Base-by-base conservation (phyloP, 2,113 vertebrate species). In the Struthidea cinerea region DNA sequence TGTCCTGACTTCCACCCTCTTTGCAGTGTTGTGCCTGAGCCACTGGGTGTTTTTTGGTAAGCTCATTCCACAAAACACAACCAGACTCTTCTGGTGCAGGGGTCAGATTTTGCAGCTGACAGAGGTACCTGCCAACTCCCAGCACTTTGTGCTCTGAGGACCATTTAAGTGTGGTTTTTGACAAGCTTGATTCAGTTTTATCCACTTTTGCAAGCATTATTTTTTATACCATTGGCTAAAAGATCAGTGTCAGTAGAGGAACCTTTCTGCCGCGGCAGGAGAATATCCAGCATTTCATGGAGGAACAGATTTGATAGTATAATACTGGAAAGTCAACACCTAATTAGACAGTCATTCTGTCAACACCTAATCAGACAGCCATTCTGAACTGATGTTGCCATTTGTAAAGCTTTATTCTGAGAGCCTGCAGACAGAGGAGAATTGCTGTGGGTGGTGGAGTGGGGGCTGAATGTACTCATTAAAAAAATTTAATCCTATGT, bases 291-390 rank as follows among this genome's bases (percentile, higher is more conserved):
- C 16, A 37, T 55, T 91, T 91, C 41, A 46, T 30, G n/a, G 30
- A 87, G 63, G 81, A 89, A 80, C 12, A 75, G 16, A 94, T 89
- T 60, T 76, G 69, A 95, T 23, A 68, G 24, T 28, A 60, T n/a
- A 63, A 88, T 30, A 52, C 71, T 47, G 61, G 41, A 91, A 91
- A 92, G 59, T 24, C 2, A 8, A 68, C 57, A 87, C 49, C 57
- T 82, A 63, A 90, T 91, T 87, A 79, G 74, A 21, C 28, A 63
- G 18, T 46, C 68, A 73, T 46, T 44, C 16, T 63, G 74, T 41
- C 2, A 8, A 63, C 60, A 86, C 52, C 56, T 81, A 63, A 90
- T 90, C 90, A 84, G 80, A 28, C 39, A 63, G 68, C 82, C 74
- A 47, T 87, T 87, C 74, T 46, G 70, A 79, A 79, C 23, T 56